Evolutionary conservation across 64 coral and sea anemone species (phyloP).

Genomic region (Dendronephthya gigantea): DNA sequence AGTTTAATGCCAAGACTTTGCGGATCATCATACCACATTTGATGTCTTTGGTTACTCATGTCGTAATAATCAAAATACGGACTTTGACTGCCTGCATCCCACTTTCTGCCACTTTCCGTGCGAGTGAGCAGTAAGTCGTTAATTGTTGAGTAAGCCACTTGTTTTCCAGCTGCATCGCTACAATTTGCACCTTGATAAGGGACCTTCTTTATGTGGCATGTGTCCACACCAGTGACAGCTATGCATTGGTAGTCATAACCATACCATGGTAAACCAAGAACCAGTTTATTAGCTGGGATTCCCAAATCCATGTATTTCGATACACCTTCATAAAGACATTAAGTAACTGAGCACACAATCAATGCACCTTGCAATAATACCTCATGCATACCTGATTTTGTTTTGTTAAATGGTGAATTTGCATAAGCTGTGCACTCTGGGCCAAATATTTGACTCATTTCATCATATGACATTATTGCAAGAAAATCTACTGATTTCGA

Average conservation of each 20-base stretch:
- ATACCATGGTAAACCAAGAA: conserved; percentile 89
- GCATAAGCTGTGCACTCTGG: conserved; percentile 60
- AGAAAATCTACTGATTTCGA: conserved; percentile 74
- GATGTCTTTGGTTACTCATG: background rate
- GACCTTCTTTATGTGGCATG: conserved; percentile 68
- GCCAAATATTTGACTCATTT: conserved; percentile 90
- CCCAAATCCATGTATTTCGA: conserved; percentile 51
- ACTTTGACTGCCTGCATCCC: background rate
- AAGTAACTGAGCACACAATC: background rate
- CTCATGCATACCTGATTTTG: conserved; percentile 55
- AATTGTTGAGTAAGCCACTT: conserved; percentile 67
- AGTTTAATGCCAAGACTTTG: background rate
- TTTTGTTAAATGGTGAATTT: conserved; percentile 79
- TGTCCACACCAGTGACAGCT: conserved; percentile 16
- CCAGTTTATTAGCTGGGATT: conserved; percentile 58
- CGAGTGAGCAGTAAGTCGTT: conserved; percentile 57
- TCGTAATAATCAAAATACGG: background rate
- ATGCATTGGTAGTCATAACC: conserved; percentile 77
- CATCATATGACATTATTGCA: conserved; percentile 87
- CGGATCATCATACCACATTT: background rate
- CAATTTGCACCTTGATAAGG: conserved; percentile 86
- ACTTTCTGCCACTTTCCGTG: conserved; percentile 1
- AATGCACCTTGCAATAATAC: too few species aligned
- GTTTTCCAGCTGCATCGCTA: conserved; percentile 80
- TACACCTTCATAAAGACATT: conserved; percentile 44